A percentile compares a stretch with the other conserved stretches of the same genome.
Evolutionary conservation across 1,140 invertebrate species (phyloP).

Genomic region (roundworm (Caenorhabditis elegans)): WBcel235 BX284604.4:10038501-10039000

Average conservation of each 20-base stretch:
- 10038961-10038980: conserved; percentile 17
- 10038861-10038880: conserved; percentile 31
- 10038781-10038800: conserved; percentile 48
- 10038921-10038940: conserved; percentile 45
- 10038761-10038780: conserved; percentile 42
- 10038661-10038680: conserved; percentile 23
- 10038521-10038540: conserved; percentile 45
- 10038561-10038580: conserved; percentile 57
- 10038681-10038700: conserved; percentile 1
- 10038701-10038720: conserved; percentile 33
- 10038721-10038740: conserved; percentile 50
- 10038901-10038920: conserved; percentile 51
- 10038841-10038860: conserved; percentile 41
- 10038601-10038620: conserved; percentile 33
- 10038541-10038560: conserved; percentile 52
- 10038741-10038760: conserved; percentile 56
- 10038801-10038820: conserved; percentile 48
- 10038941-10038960: neutral
- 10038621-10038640: conserved; percentile 52
- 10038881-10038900: conserved; percentile 56
- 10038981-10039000: neutral
- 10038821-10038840: conserved; percentile 57
- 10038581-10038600: conserved; percentile 49
- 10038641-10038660: conserved; percentile 56
- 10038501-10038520: conserved; percentile 60